These are phyloP conservation scores for Ptychadena robeensis DNA, from an alignment of 2,797 vertebrate genomes.

Conservation along the genomic window DNA sequence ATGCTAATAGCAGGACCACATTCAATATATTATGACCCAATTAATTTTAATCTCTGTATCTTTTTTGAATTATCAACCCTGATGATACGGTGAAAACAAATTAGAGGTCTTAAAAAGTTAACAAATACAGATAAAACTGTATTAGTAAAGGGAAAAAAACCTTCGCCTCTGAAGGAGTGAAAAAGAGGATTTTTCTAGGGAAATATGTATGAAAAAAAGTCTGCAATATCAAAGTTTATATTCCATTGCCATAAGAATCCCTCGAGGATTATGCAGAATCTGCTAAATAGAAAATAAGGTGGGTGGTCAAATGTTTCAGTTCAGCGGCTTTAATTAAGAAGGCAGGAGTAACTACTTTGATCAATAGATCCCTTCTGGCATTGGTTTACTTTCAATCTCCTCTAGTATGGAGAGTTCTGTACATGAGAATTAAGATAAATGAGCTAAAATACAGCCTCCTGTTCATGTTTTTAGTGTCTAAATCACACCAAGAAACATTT, in stretches of 20 bases:
- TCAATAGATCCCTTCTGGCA: conserved; percentile 51
- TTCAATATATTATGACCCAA: background rate
- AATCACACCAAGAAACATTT: background rate
- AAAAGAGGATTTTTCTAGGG: background rate
- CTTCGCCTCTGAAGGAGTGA: background rate
- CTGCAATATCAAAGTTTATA: background rate
- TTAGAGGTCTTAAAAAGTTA: background rate
- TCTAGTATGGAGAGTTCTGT: conserved; percentile 33
- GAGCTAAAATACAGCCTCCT: conserved; percentile 12
- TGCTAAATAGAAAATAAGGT: conserved; percentile 13
- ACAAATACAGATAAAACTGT: background rate
- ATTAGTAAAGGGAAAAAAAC: too few relatives aligned
- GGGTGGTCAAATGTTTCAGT: conserved; percentile 39
- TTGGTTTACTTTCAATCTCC: conserved; percentile 29
- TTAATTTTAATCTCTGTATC: background rate
- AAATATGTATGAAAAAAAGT: background rate
- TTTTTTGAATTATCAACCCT: background rate
- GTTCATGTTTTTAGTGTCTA: conserved; percentile 28
- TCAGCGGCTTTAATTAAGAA: conserved; percentile 44
- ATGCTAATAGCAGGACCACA: background rate
- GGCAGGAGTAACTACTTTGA: conserved; percentile 42
- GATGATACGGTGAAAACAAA: background rate
- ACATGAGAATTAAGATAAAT: conserved; percentile 48
- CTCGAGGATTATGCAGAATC: conserved; percentile 16
- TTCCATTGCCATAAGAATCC: background rate